Base-by-base conservation (phyloP, 2,888 invertebrate species). In the Lithophane semibrunnea region DNA sequence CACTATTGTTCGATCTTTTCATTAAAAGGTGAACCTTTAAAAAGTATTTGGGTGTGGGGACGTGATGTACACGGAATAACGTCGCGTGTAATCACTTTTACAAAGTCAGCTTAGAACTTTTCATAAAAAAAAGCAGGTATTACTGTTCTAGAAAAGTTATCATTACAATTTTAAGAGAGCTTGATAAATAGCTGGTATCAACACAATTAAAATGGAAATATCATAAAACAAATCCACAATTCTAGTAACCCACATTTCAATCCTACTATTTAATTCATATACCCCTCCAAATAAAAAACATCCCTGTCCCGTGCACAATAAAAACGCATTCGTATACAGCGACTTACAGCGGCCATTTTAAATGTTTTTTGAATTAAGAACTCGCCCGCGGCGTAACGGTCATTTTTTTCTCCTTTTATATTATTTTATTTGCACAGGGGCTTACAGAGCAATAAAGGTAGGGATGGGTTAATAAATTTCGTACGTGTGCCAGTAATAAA, bases 391-490 rank as follows among this genome's bases (percentile, higher is more conserved):
- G 92, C 92, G 84, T 88, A 92, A 92, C 92, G 93, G 91, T 88
- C 89, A 89, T 86, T 89, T 84, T 87, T 90, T 88, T 89, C 88
- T 86, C 90, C 88, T 92, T 90, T 91, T 87, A 90, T 90, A 92
- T 91, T 92, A 91, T 93, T 92, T 92, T 92, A 92, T 93, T 93
- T 91, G 90, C 89, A 83, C 76, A 75, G 83, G 89, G 93, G 93
- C 92, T 94, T 93, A 93, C 90, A 90, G 90, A 83, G 91, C 89
- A 90, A 92, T 94, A 91, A 93, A 94, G 93, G 93, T 93, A 88
- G 88, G 92, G 89, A 90, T 88, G 90, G 89, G 88, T 90, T 90
- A 88, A 91, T 92, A 91, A 90, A 90, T 91, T 87, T 85, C 18
- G 89, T 81, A 89, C 90, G 90, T 89, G 91, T 87, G 89, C 80